Percentiles rank a stretch among this genome's conserved stretches.
Conservation (phyloP, 2,113 vertebrate genomes). For the Microcebus griseorufus region DNA sequence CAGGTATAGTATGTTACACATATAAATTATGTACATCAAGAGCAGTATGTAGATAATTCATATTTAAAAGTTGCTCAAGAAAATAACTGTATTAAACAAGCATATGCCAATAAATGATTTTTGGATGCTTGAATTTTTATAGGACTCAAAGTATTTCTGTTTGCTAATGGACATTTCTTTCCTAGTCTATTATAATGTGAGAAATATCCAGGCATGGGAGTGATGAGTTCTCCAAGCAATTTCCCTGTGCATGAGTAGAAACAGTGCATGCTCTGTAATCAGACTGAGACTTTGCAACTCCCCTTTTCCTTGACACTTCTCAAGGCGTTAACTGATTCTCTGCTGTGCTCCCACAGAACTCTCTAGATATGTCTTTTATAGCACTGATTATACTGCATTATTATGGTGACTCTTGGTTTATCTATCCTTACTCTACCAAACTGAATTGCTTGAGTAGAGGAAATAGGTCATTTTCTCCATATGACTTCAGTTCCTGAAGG, state of each 20-base stretch:
- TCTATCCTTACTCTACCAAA: background rate
- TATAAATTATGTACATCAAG: too few relatives aligned
- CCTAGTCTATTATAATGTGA: background rate
- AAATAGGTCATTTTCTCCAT: background rate
- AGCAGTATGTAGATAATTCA: background rate
- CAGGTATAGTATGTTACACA: background rate
- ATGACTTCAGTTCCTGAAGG: background rate
- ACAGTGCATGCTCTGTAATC: background rate
- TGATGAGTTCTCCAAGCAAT: background rate
- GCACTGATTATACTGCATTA: background rate
- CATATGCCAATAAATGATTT: background rate
- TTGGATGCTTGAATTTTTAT: background rate
- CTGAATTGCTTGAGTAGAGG: background rate
- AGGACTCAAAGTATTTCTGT: background rate
- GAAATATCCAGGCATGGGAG: background rate
- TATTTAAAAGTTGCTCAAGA: background rate
- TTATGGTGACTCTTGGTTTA: background rate
- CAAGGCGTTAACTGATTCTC: background rate
- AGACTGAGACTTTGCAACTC: background rate
- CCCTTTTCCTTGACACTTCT: background rate
- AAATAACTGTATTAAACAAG: background rate
- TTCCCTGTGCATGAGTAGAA: background rate
- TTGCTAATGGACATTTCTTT: background rate
- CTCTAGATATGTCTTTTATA: background rate
- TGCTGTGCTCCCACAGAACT: background rate